phyloP scores from a whole-genome alignment of 2,888 invertebrate genomes.

The Pristionchus arcanus region DNA sequence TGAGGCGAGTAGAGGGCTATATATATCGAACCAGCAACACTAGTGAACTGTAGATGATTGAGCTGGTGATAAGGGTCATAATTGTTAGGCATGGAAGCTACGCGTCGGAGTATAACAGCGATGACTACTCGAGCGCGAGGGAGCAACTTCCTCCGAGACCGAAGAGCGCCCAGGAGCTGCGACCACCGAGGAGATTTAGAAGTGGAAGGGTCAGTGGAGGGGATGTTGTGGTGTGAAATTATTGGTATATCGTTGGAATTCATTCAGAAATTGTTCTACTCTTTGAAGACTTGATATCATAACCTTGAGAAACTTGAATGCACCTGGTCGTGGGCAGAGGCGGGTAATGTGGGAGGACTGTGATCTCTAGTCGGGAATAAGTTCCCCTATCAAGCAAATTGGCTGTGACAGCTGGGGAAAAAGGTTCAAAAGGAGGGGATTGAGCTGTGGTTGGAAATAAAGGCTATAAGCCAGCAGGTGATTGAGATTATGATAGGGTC shows the following conservation, averaged over 20 bases:
- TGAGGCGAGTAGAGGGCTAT: constrained; percentile 33
- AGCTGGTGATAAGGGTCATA: too few relatives aligned
- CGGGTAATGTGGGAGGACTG: background rate
- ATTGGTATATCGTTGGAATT: background rate
- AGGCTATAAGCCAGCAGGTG: constrained; percentile 1
- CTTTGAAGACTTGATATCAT: background rate
- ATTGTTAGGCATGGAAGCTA: background rate
- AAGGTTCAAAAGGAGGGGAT: background rate
- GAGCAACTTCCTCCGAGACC: constrained; percentile 60
- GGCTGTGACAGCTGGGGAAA: background rate
- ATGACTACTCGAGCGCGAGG: constrained; percentile 46
- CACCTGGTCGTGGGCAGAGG: background rate
- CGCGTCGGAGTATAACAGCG: constrained; percentile 11
- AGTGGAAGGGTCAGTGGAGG: background rate
- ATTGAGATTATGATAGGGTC: background rate
- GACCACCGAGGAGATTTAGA: constrained; percentile 14
- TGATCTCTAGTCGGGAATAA: background rate
- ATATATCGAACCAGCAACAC: too few relatives aligned
- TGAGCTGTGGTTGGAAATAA: background rate
- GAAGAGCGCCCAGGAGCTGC: constrained; percentile 71
- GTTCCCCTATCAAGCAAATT: background rate
- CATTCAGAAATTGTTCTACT: background rate
- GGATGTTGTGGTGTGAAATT: background rate
- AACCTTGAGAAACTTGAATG: background rate
- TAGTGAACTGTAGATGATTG: too few relatives aligned